These are phyloP conservation scores for Drosophila ambigua DNA, from an alignment of 1,140 invertebrate genomes.

Conservation along the genomic window DNA sequence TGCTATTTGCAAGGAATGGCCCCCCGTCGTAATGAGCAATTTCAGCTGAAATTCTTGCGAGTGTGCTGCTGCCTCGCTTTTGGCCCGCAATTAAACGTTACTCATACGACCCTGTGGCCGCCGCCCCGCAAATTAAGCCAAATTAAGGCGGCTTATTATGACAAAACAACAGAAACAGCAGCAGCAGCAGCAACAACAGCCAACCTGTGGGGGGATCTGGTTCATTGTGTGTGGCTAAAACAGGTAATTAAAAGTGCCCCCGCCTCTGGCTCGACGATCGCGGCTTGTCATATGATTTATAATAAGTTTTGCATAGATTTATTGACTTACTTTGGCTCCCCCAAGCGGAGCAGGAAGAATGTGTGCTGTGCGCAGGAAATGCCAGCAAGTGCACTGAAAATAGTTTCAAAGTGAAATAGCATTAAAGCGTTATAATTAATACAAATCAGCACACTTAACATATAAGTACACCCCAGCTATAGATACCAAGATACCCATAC, in stretches of 20 bases:
- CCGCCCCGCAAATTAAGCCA: constrained; percentile 69
- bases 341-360: constrained; percentile 66
- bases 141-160: constrained; percentile 75
- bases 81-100: constrained; percentile 74
- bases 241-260: constrained; percentile 68
- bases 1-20: constrained; percentile 65
- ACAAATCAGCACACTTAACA: constrained; percentile 72
- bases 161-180: constrained; percentile 19
- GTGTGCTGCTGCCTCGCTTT: constrained; percentile 46
- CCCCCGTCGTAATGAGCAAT: constrained; percentile 70
- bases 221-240: constrained; percentile 30
- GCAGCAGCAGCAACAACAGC: constrained; percentile 9
- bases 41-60: constrained; percentile 71
- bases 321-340: constrained; percentile 50
- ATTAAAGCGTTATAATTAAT: constrained; percentile 75
- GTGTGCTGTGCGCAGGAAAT: constrained; percentile 62
- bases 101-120: constrained; percentile 79
- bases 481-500: constrained; percentile 8
- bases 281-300: constrained; percentile 72
- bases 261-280: neutral
- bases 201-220: constrained; percentile 34
- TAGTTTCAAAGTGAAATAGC: constrained; percentile 57
- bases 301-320: constrained; percentile 80
- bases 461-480: constrained; percentile 41
- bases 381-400: constrained; percentile 55